Base-by-base conservation (phyloP, 2,888 invertebrate species). In the Thysanoteuthis rhombus region DNA sequence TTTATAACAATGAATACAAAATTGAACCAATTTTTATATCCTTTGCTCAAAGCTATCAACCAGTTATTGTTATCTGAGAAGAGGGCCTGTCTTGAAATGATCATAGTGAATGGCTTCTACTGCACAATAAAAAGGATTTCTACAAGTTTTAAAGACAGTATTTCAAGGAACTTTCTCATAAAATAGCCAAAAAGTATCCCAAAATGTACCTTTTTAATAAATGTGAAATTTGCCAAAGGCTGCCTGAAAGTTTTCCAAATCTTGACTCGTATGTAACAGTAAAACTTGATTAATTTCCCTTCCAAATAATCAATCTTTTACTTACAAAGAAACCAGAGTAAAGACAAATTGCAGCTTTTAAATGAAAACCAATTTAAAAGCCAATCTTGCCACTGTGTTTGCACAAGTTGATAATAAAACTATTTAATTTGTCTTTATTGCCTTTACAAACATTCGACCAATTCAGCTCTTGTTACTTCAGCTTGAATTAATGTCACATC, bases 321-420 rank as follows among this genome's bases (percentile, higher is more conserved):
- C n/a, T 75, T 75, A n/a, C n/a, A 75, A 36, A 36, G n/a, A 75
- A 75, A 75, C 10, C 16, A 75, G 75, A 75, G 12, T 10, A n/a
- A n/a, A 75, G 75, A 75, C n/a, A 75, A 75, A 75, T 75, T n/a
- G 12, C 75, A 16, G n/a, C 75, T 36, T 75, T 75, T 75, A 75
- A 75, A 75, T 75, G 75, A 36, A n/a, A 75, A 75, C 16, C 75
- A 75, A 75, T 75, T 75, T n/a, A 75, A 75, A 75, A 75, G n/a
- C n/a, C 75, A 75, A 75, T 75, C n/a, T 36, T n/a, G 10, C 75
- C 75, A n/a, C 75, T n/a, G 75, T n/a, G 75, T 75, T 75, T 75
- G 75, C n/a, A 75, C 75, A n/a, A n/a, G 75, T 75, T 75, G n/a
- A n/a, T 75, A n/a, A 75, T n/a, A 75, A 75, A 75, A 75, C n/a